Percentiles rank a stretch among this genome's conserved stretches.
phyloP scores from a whole-genome alignment of 37 sponge, comb jelly and placozoan species.

The Beroe ovata region DNA sequence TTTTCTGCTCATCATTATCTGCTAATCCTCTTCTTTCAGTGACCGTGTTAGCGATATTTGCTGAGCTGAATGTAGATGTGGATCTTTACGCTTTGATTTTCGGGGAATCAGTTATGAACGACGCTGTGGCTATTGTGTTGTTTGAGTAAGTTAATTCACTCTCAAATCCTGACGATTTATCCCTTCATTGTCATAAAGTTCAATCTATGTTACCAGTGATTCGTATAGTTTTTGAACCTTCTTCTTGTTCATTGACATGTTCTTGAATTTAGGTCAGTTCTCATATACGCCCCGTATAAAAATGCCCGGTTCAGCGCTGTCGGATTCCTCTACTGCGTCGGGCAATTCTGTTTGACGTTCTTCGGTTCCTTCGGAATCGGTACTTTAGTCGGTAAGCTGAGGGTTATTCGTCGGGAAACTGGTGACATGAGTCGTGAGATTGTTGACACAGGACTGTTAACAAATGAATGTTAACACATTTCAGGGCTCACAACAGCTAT shows the following conservation, averaged over 20 bases:
- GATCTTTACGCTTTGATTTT: constrained; percentile 93
- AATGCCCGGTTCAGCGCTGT: constrained; percentile 40
- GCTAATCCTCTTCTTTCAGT: too few species aligned
- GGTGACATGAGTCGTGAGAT: too few species aligned
- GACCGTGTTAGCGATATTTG: constrained; percentile 94
- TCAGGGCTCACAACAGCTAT: constrained; percentile 49
- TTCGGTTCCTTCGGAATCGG: constrained; percentile 92
- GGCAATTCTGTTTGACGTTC: constrained; percentile 74
- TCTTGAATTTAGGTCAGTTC: constrained; percentile 7
- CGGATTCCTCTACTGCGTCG: constrained; percentile 72
- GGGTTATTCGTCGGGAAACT: too few species aligned
- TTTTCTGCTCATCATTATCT: too few species aligned
- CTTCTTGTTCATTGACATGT: neutral
- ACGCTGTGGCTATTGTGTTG: constrained; percentile 97
- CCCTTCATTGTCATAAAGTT: too few species aligned
- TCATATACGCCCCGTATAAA: constrained; percentile 30
- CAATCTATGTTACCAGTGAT: too few species aligned
- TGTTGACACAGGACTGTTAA: constrained; percentile 2
- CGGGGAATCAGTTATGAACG: constrained; percentile 99
- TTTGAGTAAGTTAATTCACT: constrained; percentile 65
- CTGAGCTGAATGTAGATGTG: constrained; percentile 91
- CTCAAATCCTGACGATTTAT: too few species aligned
- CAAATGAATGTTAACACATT: neutral
- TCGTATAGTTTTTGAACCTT: too few species aligned
- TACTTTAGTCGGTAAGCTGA: constrained; percentile 70